Base-by-base conservation (phyloP, 1,140 invertebrate species). In the Eciton burchellii region DNA sequence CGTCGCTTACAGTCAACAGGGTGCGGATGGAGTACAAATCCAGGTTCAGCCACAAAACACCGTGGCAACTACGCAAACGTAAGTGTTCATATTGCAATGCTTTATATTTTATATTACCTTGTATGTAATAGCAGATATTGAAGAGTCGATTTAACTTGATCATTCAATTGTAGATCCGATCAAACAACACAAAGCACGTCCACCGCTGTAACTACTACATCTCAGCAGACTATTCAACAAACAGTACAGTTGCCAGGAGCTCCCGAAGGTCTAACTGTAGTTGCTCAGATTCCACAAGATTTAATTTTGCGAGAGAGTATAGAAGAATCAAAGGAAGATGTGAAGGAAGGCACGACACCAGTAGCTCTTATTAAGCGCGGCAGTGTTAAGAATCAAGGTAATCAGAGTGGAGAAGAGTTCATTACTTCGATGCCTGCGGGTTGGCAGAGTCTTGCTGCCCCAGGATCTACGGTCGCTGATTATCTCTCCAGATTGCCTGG, bases 391-490 rank as follows among this genome's bases (percentile, higher is more conserved):
- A 91, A 49, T 63, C 92, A 93, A 74, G 90, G 79, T 0, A 92
- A 91, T 83, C 92, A 92, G 41, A 90, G 90, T 21, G 84, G 89
- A 6, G 92, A 94, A 26, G 93, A 93, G 24, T 92, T 92, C 43
- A 91, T 94, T 14, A 92, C 92, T 1, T 91, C 92, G 21, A 92
- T 93, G 91, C 93, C 92, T 2, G 92, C 93, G 0, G 92, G 92
- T n/a, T 97, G 97, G 97, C 96, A 97, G 91, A 96, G 96, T 66
- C 93, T 97, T 45, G 94, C 95, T 12, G 94, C 96, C 1, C 95
- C 96, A 1, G 96, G 96, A 60, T 96, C 96, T 1, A 96, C 96
- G 1, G 96, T 97, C 9, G 97, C 97, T 6, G 97, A 97, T 92
- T 97, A 97, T 92, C 94, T 98, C 24, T 97, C 96, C 8, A 95